phyloP scores from a whole-genome alignment of 2,888 invertebrate genomes.

The Mythimna albipuncta region DNA sequence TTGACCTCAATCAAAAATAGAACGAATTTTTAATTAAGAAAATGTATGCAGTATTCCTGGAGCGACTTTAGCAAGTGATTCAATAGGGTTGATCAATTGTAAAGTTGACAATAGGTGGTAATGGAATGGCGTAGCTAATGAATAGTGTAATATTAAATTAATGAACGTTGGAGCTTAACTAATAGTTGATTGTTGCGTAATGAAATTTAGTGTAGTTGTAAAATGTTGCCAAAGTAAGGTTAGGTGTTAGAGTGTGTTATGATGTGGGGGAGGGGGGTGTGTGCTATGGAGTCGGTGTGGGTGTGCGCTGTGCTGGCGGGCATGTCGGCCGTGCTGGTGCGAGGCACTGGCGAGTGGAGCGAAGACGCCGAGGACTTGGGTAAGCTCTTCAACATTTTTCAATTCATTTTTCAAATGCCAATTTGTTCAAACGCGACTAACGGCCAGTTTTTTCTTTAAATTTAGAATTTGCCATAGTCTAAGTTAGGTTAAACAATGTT shows the following conservation, averaged over 20 bases:
- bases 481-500: too few species aligned
- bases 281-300: conserved; percentile 73
- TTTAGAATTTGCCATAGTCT: too few species aligned
- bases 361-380: conserved; percentile 88
- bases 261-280: conserved; percentile 64
- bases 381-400: conserved; percentile 68
- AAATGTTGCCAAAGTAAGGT: conserved; percentile 67
- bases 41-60: conserved; percentile 54
- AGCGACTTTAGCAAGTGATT: conserved; percentile 48
- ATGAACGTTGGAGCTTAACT: conserved; percentile 57
- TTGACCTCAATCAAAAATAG: conserved; percentile 27
- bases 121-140: conserved; percentile 57
- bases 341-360: conserved; percentile 87
- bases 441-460: too few species aligned
- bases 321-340: conserved; percentile 76
- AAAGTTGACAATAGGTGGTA: conserved; percentile 65
- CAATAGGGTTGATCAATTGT: conserved; percentile 60
- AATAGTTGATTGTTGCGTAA: conserved; percentile 50
- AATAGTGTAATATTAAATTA: conserved; percentile 60
- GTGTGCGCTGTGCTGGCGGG: conserved; percentile 73
- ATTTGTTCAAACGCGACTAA: not conserved
- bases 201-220: conserved; percentile 49
- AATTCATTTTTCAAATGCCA: conserved; percentile 1
- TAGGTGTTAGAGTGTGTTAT: conserved; percentile 56
- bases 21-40: conserved; percentile 56